phyloP scores from a whole-genome alignment of 2,113 vertebrate genomes.

The Actenoides hombroni region DNA sequence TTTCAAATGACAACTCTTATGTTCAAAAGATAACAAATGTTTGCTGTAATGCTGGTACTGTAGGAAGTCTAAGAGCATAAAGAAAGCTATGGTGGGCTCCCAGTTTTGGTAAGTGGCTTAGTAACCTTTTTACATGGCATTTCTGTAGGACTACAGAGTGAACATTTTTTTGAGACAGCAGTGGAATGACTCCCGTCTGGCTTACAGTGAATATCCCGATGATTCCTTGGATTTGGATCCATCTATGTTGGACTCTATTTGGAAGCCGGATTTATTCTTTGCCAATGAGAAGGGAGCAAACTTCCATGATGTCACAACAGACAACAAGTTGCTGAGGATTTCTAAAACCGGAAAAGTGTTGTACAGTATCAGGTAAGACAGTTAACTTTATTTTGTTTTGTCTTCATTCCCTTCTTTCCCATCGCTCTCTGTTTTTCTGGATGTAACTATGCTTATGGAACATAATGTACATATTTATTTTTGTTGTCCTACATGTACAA shows the following conservation, averaged over 20 bases:
- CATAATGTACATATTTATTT: neutral
- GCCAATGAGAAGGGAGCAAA: conserved; percentile 99
- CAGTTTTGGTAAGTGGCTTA: neutral
- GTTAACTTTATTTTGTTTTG: neutral
- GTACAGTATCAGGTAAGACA: conserved; percentile 94
- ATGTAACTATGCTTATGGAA: neutral
- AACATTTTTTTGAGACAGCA: conserved; percentile 99
- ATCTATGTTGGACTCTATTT: conserved; percentile 98
- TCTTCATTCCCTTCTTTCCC: neutral
- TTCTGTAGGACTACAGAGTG: conserved; percentile 97
- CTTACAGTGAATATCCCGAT: conserved; percentile 97
- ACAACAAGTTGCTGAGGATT: conserved; percentile 97
- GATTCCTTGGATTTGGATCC: conserved; percentile 97
- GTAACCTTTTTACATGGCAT: conserved; percentile 63
- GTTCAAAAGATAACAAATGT: neutral
- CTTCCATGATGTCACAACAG: conserved; percentile 98
- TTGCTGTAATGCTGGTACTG: neutral
- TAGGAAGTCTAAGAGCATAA: conserved; percentile 10
- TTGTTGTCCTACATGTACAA: neutral
- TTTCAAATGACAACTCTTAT: neutral
- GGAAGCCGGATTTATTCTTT: conserved; percentile 99
- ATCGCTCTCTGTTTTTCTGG: neutral
- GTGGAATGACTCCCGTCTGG: conserved; percentile 97
- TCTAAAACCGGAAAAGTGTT: conserved; percentile 96
- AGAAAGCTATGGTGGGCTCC: neutral